A percentile compares a stretch with the other conserved stretches of the same genome.
phyloP scores from a whole-genome alignment of 2,113 vertebrate species.

The Ariopsis seemanni region DNA sequence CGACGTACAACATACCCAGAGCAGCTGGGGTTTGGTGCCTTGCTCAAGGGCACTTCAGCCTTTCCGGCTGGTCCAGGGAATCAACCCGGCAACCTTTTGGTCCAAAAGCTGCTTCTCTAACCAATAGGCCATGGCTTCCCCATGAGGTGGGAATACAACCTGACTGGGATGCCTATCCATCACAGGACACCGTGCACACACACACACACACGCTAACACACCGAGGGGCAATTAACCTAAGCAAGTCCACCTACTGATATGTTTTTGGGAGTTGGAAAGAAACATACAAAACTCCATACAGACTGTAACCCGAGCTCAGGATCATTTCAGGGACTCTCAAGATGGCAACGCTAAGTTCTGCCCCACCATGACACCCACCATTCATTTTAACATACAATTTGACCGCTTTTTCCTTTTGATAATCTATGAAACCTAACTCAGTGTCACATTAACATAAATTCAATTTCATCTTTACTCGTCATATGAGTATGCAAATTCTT shows the following conservation, averaged over 20 bases:
- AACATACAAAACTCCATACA: not conserved
- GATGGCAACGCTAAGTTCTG: not conserved
- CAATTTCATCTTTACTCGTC: not conserved
- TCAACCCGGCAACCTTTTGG: too few relatives aligned
- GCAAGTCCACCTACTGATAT: not conserved
- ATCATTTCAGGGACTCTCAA: not conserved
- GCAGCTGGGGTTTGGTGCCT: too few relatives aligned
- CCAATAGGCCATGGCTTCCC: too few relatives aligned
- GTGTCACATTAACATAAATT: not conserved
- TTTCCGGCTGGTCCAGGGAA: too few relatives aligned
- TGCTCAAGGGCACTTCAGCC: too few relatives aligned
- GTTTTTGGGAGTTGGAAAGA: not conserved
- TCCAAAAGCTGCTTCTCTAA: too few relatives aligned
- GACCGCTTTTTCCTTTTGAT: not conserved
- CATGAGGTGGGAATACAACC: not conserved
- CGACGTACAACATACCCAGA: too few relatives aligned
- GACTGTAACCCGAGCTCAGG: not conserved
- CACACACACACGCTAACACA: not conserved
- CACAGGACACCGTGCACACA: not conserved
- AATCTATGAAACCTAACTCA: not conserved
- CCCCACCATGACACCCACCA: not conserved
- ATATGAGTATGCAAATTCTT: not conserved
- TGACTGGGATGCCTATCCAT: not conserved
- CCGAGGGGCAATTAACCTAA: not conserved
- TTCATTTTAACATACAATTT: not conserved